Conservation (phyloP, 2,888 invertebrate genomes). For the Sphinx pinastri region DNA sequence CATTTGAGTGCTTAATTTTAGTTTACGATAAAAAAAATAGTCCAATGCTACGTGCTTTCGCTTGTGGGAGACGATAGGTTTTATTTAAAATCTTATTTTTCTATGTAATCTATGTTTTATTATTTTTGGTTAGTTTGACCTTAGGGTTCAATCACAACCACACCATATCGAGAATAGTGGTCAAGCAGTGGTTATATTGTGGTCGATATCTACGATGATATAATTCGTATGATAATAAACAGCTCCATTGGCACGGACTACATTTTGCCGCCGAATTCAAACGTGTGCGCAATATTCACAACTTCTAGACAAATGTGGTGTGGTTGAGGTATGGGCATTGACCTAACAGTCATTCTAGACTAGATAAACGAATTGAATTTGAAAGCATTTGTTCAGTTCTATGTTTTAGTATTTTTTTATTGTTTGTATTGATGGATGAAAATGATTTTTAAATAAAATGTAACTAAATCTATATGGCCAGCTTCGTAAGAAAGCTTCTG, state of each 20-base stretch:
- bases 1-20: slow-evolving; percentile 21
- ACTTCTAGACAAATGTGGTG: too few species aligned
- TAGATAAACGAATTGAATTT: neutral
- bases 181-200: too few species aligned
- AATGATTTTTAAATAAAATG: slow-evolving; percentile 9
- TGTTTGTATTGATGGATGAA: neutral
- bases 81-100: slow-evolving; percentile 10
- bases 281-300: too few species aligned
- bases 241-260: too few species aligned
- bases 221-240: too few species aligned
- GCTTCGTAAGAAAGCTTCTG: neutral
- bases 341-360: too few species aligned
- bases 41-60: slow-evolving; percentile 15
- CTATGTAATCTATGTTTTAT: neutral
- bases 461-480: neutral
- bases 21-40: slow-evolving; percentile 21
- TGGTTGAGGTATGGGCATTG: too few species aligned
- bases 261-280: too few species aligned
- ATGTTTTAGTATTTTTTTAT: neutral
- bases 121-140: too few species aligned
- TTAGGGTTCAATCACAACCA: too few species aligned
- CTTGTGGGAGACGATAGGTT: neutral
- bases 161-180: too few species aligned
- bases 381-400: slow-evolving; percentile 1
- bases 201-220: too few species aligned